These are phyloP conservation scores for Campylorhamphus procurvoides DNA, from an alignment of 2,113 vertebrate genomes.

Conservation along the genomic window DNA sequence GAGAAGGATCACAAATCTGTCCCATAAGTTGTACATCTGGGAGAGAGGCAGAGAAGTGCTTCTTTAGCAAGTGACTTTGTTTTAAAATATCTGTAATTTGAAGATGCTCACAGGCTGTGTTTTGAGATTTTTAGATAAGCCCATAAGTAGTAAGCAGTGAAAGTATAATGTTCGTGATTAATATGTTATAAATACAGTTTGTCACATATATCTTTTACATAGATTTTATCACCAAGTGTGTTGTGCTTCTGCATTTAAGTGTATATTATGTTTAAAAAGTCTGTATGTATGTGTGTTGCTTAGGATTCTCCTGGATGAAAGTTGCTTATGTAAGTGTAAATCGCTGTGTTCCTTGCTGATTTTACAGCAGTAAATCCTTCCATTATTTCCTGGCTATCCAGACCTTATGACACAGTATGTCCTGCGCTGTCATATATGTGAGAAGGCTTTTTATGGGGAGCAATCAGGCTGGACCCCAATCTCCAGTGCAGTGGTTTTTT, in stretches of 20 bases:
- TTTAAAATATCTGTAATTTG: neutral
- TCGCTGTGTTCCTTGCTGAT: constrained; percentile 50
- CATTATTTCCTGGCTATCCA: constrained; percentile 52
- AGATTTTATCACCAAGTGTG: neutral
- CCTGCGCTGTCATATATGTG: constrained; percentile 4
- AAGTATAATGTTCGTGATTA: neutral
- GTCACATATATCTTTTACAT: neutral
- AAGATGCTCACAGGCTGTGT: neutral
- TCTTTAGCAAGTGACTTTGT: neutral
- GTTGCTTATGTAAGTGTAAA: constrained; percentile 66
- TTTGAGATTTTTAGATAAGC: neutral
- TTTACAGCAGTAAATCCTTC: constrained; percentile 62
- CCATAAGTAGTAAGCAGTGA: neutral
- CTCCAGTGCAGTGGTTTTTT: constrained; percentile 19
- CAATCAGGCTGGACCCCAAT: constrained; percentile 60
- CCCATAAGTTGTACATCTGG: neutral
- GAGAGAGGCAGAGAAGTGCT: neutral
- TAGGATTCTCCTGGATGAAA: constrained; percentile 33
- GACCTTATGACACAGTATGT: constrained; percentile 40
- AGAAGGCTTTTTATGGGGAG: constrained; percentile 68
- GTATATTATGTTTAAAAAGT: neutral
- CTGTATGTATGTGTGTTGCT: neutral
- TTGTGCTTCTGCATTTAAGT: neutral
- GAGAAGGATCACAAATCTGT: neutral
- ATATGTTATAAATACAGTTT: neutral